Evolutionary conservation across 2,888 invertebrate species (phyloP).

Genomic region (Eucera pruinosa): DNA sequence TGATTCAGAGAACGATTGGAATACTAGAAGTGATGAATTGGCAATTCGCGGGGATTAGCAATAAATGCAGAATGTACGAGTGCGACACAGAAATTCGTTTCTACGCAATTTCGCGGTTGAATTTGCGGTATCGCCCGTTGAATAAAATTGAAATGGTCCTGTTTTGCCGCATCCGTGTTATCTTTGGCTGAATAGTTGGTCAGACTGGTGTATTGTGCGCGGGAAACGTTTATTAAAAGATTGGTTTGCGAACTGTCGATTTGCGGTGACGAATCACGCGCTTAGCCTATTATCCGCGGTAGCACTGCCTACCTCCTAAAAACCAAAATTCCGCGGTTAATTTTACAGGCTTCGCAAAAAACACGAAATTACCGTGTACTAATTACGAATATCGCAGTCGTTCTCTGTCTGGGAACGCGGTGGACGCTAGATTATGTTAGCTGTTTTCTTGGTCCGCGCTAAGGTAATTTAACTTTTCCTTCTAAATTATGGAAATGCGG

Average conservation of each 20-base stretch:
- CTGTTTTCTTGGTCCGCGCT: slow-evolving; percentile 18
- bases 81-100: slow-evolving; percentile 17
- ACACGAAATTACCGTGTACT: slow-evolving; percentile 32
- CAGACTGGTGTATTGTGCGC: background rate
- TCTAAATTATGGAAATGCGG: slow-evolving; percentile 50
- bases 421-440: slow-evolving; percentile 32
- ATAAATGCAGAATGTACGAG: slow-evolving; percentile 22
- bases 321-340: slow-evolving; percentile 27
- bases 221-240: slow-evolving; percentile 3
- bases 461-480: slow-evolving; percentile 51
- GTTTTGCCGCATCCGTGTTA: slow-evolving; percentile 13
- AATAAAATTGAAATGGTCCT: slow-evolving; percentile 35
- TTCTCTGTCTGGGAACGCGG: slow-evolving; percentile 29
- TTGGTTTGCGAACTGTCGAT: slow-evolving; percentile 28
- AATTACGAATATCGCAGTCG: slow-evolving; percentile 43
- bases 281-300: background rate
- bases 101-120: slow-evolving; percentile 23
- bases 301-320: background rate
- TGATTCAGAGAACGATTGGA: background rate
- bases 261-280: background rate
- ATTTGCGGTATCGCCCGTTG: slow-evolving; percentile 30
- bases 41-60: slow-evolving; percentile 22
- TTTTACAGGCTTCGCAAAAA: slow-evolving; percentile 35
- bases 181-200: slow-evolving; percentile 4
- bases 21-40: slow-evolving; percentile 25